These are phyloP conservation scores for Bradypodion ventrale DNA, from an alignment of 2,797 vertebrate genomes.

Conservation along the genomic window DNA sequence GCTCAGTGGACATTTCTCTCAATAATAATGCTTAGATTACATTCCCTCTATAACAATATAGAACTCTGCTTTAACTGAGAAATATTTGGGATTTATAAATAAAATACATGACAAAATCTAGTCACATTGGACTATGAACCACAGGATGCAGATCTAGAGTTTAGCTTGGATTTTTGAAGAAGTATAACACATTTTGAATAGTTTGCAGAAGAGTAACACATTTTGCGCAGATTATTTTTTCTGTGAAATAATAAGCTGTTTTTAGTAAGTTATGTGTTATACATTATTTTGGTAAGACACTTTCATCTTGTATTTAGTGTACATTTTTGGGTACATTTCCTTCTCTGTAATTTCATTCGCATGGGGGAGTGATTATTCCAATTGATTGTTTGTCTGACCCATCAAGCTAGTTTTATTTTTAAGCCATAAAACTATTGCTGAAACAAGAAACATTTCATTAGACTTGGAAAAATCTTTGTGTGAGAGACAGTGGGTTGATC, in stretches of 20 bases:
- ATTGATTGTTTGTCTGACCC: background rate
- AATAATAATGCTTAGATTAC: background rate
- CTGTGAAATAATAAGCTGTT: background rate
- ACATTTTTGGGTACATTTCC: background rate
- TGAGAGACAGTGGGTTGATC: background rate
- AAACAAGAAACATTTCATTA: background rate
- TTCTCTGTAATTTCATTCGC: background rate
- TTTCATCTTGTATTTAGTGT: background rate
- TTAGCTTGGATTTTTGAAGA: background rate
- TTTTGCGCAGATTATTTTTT: background rate
- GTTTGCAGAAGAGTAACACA: background rate
- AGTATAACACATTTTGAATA: background rate
- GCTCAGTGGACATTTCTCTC: background rate
- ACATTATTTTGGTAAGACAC: background rate
- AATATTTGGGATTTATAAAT: background rate
- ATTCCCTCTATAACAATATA: background rate
- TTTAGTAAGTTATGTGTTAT: background rate
- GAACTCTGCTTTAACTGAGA: background rate
- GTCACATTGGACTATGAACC: background rate
- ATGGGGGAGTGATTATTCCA: background rate
- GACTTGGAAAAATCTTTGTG: background rate
- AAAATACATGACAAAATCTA: background rate
- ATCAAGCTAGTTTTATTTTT: background rate
- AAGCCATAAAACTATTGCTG: background rate
- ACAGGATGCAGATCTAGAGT: background rate